Evolutionary conservation across 2,113 vertebrate genomes (phyloP), one percentile per base, ranked within the genome.

Genomic region (Scortum barcoo): DNA sequence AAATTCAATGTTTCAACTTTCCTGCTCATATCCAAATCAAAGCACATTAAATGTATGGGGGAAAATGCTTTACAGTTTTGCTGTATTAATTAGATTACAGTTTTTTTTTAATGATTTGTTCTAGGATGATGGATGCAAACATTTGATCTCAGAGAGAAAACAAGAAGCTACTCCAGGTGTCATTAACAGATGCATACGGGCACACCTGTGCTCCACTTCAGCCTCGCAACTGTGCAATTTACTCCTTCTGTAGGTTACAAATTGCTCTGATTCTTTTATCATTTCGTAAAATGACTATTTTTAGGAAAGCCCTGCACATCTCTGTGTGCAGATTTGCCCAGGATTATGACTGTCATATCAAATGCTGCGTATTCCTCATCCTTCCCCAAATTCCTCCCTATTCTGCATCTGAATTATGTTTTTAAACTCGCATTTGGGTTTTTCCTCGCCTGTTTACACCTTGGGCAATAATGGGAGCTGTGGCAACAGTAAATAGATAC

Each of bases 131-230:
- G 48, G n/a, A 42, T 44, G 8, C 65, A 80, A 79, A 62, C 42
- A 56, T 81, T 75, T 82, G 40, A 56, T 78, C 66, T 36, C 7
- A n/a, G 10, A 30, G 7, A 65, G 33, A 20, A 22, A 67, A 42
- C 16, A 56, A 17, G 48, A 51, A 26, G 33, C 22, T 26, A 40
- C 38, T 70, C 38, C 62, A 76, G 54, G 44, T 77, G 75, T 69
- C 36, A 78, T 60, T 56, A 63, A 70, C 78, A 81, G 67, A 80
- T 66, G 76, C 62, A 60, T 2, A 61, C 69, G 56, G 38, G 36
- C 63, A 84, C 84, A 89, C 78, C 67, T 89, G 80, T 57, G 24
- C 78, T 77, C 67, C 62, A 53, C 72, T 63, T 50, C 67, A 22
- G 38, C 57, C 28, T 69, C 56, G 71, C 33, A 57, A 71, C 40